A percentile compares a stretch with the other conserved stretches of the same genome.
Evolutionary conservation across 2,888 invertebrate species (phyloP).

Genomic region (Halocaridina rubra): DNA sequence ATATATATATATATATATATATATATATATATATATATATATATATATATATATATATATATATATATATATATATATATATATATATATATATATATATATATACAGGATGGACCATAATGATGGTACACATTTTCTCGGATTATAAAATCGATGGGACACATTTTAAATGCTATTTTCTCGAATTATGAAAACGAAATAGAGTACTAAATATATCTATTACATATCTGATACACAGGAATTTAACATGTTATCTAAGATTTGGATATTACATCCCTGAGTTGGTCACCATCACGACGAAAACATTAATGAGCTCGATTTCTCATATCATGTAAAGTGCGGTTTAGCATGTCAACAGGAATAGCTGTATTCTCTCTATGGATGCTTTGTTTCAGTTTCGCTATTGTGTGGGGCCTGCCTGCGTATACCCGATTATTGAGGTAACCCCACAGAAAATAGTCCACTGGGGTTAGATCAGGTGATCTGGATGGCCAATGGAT

Average conservation of each 20-base stretch:
- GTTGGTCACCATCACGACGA: neutral
- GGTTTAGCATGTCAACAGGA: neutral
- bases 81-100: too few relatives aligned
- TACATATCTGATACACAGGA: neutral
- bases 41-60: too few relatives aligned
- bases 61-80: too few relatives aligned
- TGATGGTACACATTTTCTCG: too few relatives aligned
- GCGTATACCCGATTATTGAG: neutral
- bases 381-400: neutral
- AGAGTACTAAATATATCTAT: neutral
- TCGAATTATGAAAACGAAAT: neutral
- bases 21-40: too few relatives aligned
- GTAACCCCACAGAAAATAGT: neutral
- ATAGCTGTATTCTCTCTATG: too few relatives aligned
- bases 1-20: too few relatives aligned
- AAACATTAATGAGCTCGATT: too few relatives aligned
- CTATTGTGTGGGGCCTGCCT: neutral
- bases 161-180: neutral
- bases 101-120: too few relatives aligned
- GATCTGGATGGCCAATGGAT: too few relatives aligned
- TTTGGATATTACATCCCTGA: neutral
- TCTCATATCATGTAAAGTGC: neutral
- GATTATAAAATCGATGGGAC: neutral
- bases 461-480: neutral
- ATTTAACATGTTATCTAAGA: neutral